Percentiles rank a stretch among this genome's conserved stretches.
Conservation (phyloP, 1,140 invertebrate species). For the Bacillus rossius region DNA sequence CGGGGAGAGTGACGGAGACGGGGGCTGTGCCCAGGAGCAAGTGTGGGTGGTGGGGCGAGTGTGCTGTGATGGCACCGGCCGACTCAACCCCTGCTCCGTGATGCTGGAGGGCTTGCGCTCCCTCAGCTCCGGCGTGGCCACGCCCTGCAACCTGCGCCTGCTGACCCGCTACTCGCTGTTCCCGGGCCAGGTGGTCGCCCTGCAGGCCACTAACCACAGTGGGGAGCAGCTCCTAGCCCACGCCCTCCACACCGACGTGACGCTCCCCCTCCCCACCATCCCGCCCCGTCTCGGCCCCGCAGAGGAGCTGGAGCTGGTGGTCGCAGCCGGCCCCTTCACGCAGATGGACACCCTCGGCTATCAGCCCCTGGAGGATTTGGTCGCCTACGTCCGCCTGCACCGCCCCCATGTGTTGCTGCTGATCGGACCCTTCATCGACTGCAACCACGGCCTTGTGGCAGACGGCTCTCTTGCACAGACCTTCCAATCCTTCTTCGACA, state of each 20-base stretch:
- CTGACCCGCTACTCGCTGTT: constrained; percentile 61
- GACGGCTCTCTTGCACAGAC: constrained; percentile 52
- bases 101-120: not conserved
- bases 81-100: constrained; percentile 49
- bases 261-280: constrained; percentile 28
- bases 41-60: constrained; percentile 60
- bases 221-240: constrained; percentile 62
- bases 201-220: constrained; percentile 62
- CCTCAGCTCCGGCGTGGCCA: constrained; percentile 12
- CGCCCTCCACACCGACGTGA: constrained; percentile 52
- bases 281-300: constrained; percentile 20
- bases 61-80: constrained; percentile 63
- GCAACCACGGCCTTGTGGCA: constrained; percentile 53
- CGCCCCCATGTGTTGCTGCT: constrained; percentile 76
- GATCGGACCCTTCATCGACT: constrained; percentile 78
- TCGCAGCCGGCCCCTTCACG: constrained; percentile 80
- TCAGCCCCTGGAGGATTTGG: constrained; percentile 73
- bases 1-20: too few species aligned
- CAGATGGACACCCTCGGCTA: constrained; percentile 67
- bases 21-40: constrained; percentile 37
- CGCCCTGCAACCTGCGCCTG: not conserved
- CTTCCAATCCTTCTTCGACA: constrained; percentile 65
- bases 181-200: constrained; percentile 76
- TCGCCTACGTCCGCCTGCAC: constrained; percentile 58
- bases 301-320: constrained; percentile 59